Evolutionary conservation across 2,113 vertebrate genomes (phyloP), one percentile per base, ranked within the genome.

Genomic region (Tupaia tana): DNA sequence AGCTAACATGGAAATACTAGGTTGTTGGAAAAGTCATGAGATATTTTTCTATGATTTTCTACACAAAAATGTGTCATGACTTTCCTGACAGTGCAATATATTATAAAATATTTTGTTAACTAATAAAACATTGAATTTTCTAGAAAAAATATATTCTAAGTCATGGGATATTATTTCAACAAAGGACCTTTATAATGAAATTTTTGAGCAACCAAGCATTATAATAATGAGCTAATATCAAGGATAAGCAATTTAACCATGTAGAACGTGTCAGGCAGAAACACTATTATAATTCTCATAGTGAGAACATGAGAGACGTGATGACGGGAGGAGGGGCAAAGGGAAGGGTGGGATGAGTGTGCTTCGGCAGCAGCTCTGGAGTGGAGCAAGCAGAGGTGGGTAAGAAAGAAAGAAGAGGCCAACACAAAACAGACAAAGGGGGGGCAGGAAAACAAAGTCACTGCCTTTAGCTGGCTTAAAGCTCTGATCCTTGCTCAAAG

Each of bases 161-260:
- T 93, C 88, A 43, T 74, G 77, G 87, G 78, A 75, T 88, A 43
- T 92, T 85, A 79, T 96, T 96, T 95, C 61, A 31, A 93, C n/a
- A 77, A 90, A 52, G 59, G 90, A 43, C 31, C 24, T 88, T 54
- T 54, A 69, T 96, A 70, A 96, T 95, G 85, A 93, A 64, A 92
- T 79, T 86, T 97, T 31, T 43, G 75, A 71, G 91, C 69, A 87
- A 78, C 58, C 34, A 56, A 83, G 84, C 75, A 81, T 89, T 75
- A 11, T 79, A 64, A 54, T 88, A 69, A 95, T 20, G 85, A 97
- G 67, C 59, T 93, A 71, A 54, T 56, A 78, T 70, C 56, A 67
- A 58, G 56, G 81, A 92, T 78, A 90, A 95, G 54, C 3, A 31
- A 52, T 18, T 31, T 81, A 75, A 6, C 31, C 63, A 34, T 4